phyloP scores from a whole-genome alignment of 2,113 vertebrate species.

The Cyphomyrus discorhynchus region DNA sequence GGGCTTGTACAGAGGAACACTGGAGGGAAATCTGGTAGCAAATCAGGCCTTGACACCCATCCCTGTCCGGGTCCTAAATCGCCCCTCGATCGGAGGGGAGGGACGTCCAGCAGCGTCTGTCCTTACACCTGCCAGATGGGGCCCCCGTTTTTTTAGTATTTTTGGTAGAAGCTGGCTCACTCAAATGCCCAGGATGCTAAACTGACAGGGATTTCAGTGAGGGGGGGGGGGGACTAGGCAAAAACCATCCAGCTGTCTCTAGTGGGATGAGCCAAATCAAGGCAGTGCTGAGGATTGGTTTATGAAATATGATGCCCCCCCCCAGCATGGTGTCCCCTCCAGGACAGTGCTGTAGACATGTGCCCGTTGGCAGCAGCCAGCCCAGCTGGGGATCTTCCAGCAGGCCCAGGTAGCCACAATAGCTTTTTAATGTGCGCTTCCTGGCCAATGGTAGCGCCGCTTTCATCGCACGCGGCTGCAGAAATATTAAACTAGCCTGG shows the following conservation, averaged over 20 bases:
- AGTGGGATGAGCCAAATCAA: background rate
- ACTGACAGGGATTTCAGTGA: constrained; percentile 36
- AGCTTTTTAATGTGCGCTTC: constrained; percentile 49
- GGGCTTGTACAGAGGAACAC: background rate
- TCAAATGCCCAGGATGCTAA: constrained; percentile 39
- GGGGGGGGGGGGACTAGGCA: constrained; percentile 26
- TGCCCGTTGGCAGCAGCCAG: constrained; percentile 31
- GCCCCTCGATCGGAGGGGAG: background rate
- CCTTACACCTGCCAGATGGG: background rate
- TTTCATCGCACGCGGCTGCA: constrained; percentile 48
- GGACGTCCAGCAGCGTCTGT: background rate
- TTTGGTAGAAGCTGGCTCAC: constrained; percentile 39
- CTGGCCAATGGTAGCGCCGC: constrained; percentile 38
- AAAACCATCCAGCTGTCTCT: constrained; percentile 42
- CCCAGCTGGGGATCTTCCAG: constrained; percentile 42
- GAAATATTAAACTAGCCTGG: constrained; percentile 48
- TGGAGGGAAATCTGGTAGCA: background rate
- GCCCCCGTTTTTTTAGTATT: constrained; percentile 19
- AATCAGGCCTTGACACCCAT: background rate
- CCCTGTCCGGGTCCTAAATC: background rate
- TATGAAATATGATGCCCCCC: constrained; percentile 10
- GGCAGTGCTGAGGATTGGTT: constrained; percentile 10
- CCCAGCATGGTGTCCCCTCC: background rate
- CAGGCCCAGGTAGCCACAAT: constrained; percentile 40
- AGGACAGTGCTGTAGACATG: constrained; percentile 29